Conservation (phyloP, 1,140 invertebrate species). For the Vanessa tameamea region DNA sequence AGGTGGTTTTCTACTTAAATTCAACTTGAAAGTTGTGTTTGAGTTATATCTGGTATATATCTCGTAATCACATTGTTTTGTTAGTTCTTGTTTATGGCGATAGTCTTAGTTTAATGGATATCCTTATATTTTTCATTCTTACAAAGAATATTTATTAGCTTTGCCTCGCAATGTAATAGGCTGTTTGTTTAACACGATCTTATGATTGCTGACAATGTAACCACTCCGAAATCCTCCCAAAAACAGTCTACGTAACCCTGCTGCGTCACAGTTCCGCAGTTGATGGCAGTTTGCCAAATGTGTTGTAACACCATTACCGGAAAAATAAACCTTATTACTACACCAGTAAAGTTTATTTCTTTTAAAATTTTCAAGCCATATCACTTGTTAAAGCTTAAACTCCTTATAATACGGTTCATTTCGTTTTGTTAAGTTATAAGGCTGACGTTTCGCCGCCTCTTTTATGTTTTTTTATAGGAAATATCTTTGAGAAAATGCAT, state of each 20-base stretch:
- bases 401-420: constrained; percentile 20
- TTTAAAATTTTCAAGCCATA: background rate
- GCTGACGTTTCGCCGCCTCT: constrained; percentile 6
- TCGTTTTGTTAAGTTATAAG: constrained; percentile 17
- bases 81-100: no score
- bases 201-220: background rate
- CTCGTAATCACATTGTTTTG: no score
- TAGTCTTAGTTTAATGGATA: no score
- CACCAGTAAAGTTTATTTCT: constrained; percentile 15
- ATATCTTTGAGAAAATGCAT: constrained; percentile 16
- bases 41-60: no score
- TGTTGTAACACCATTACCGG: constrained; percentile 5
- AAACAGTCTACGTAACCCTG: constrained; percentile 31
- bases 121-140: no score
- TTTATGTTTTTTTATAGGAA: constrained; percentile 17
- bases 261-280: constrained; percentile 28
- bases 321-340: constrained; percentile 27
- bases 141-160: no score
- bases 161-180: background rate
- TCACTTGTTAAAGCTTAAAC: constrained; percentile 24
- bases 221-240: background rate
- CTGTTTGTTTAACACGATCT: background rate
- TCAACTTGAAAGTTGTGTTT: no score
- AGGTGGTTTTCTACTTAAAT: no score
- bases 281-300: constrained; percentile 39